These are phyloP conservation scores for Varanus komodoensis DNA, from an alignment of 2,113 vertebrate genomes.

Conservation along the genomic window DNA sequence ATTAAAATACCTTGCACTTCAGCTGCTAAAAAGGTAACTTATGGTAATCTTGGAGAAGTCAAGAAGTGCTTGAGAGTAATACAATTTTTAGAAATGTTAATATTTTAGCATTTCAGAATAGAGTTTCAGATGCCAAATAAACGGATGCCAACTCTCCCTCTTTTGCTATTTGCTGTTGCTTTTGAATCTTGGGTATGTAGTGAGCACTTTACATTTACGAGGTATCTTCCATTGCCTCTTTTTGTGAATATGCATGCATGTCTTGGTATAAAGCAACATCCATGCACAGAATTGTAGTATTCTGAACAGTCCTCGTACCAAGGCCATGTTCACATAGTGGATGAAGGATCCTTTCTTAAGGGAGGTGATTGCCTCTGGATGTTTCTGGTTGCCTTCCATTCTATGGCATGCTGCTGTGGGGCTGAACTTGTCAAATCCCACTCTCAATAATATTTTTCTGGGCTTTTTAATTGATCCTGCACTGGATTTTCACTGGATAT, in stretches of 20 bases:
- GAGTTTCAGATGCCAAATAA: background rate
- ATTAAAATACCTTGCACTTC: slow-evolving; percentile 4
- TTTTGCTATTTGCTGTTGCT: background rate
- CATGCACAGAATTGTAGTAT: background rate
- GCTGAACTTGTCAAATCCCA: background rate
- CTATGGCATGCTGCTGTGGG: background rate
- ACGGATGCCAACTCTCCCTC: background rate
- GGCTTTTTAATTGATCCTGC: background rate
- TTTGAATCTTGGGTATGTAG: background rate
- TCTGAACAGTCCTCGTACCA: background rate
- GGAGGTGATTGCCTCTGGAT: background rate
- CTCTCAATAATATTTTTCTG: background rate
- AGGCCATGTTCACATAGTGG: background rate
- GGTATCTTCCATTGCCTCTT: background rate
- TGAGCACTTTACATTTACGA: background rate
- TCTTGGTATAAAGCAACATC: background rate
- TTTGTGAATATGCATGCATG: background rate
- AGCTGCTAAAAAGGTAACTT: slow-evolving; percentile 27
- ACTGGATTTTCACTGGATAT: background rate
- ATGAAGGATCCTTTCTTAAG: background rate
- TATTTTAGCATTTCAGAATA: slow-evolving; percentile 24
- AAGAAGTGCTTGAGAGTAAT: slow-evolving; percentile 5
- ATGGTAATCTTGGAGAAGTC: slow-evolving; percentile 21
- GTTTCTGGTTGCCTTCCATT: background rate
- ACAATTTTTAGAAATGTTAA: slow-evolving; percentile 23